Percentiles rank a stretch among this genome's conserved stretches.
Evolutionary conservation across 2,113 vertebrate species (phyloP).

Genomic region (Antechinus stuartii): DNA sequence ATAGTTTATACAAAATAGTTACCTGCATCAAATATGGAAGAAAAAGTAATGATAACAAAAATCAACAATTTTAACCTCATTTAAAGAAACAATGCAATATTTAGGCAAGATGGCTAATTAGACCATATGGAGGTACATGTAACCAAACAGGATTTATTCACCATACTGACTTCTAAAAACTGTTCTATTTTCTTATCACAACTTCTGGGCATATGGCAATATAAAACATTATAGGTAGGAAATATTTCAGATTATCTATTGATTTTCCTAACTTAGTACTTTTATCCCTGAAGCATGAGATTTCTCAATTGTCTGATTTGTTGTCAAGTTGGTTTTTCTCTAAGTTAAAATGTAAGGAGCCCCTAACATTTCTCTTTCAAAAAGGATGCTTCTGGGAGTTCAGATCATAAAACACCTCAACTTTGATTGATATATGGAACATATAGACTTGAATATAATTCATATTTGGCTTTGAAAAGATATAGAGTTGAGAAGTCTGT

Average conservation of each 20-base stretch:
- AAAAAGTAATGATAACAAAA: slow-evolving; percentile 8
- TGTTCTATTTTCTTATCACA: not conserved
- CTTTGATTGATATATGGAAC: not conserved
- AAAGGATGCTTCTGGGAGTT: not conserved
- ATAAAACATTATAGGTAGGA: not conserved
- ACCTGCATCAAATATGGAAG: not conserved
- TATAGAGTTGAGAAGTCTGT: not conserved
- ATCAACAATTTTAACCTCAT: not conserved
- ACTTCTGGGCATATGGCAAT: not conserved
- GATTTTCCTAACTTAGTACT: not conserved
- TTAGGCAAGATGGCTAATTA: slow-evolving; percentile 6
- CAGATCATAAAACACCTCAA: not conserved
- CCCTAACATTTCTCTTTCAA: slow-evolving; percentile 13
- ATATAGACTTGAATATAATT: not conserved
- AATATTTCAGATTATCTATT: slow-evolving; percentile 9
- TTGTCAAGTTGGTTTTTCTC: not conserved
- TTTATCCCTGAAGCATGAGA: not conserved
- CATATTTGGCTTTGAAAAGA: not conserved
- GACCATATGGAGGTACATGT: not conserved
- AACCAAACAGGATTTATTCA: not conserved
- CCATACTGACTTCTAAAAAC: not conserved
- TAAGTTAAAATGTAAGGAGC: not conserved
- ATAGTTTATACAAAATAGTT: not conserved
- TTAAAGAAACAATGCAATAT: not conserved
- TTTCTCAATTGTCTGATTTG: slow-evolving; percentile 10